Evolutionary conservation across 1,140 invertebrate species (phyloP).

Genomic region (Phocides pigmalion): DNA sequence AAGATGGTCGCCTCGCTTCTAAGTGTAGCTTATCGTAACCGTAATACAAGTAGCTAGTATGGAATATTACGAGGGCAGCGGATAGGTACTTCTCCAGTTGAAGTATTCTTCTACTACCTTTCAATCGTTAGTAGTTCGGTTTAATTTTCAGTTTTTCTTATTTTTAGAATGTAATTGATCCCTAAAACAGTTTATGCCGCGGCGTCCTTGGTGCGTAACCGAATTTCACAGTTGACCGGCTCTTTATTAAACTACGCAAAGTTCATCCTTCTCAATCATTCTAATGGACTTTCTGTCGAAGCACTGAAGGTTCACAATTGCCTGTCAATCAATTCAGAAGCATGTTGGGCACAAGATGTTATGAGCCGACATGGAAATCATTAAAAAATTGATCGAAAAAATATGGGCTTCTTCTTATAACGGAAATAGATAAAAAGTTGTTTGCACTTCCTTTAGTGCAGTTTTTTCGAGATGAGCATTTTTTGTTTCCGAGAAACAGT

Average conservation of each 20-base stretch:
- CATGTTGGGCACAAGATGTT: slow-evolving; percentile 14
- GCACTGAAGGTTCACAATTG: slow-evolving; percentile 27
- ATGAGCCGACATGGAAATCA: slow-evolving; percentile 16
- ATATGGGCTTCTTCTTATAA: background rate
- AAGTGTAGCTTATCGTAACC: too few relatives aligned
- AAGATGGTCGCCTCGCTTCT: too few relatives aligned
- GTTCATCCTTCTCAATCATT: slow-evolving; percentile 28
- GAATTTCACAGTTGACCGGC: slow-evolving; percentile 31
- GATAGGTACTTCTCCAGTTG: too few relatives aligned
- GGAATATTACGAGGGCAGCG: too few relatives aligned
- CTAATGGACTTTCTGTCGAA: slow-evolving; percentile 24
- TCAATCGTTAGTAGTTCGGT: too few relatives aligned
- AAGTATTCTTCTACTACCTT: too few relatives aligned
- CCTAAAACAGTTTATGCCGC: slow-evolving; percentile 14
- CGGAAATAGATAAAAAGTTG: background rate
- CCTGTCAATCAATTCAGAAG: slow-evolving; percentile 27
- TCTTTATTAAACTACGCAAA: slow-evolving; percentile 28
- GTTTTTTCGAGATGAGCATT: too few relatives aligned
- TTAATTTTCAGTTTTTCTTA: too few relatives aligned
- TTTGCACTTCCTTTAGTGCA: background rate
- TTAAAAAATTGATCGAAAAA: slow-evolving; percentile 16
- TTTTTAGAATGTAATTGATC: background rate
- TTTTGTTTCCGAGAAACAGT: too few relatives aligned
- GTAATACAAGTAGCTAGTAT: too few relatives aligned
- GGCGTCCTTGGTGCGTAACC: slow-evolving; percentile 20